Percentiles rank a stretch among this genome's conserved stretches.
phyloP scores from a whole-genome alignment of 2,113 vertebrate genomes.

The Pelusios castaneus region DNA sequence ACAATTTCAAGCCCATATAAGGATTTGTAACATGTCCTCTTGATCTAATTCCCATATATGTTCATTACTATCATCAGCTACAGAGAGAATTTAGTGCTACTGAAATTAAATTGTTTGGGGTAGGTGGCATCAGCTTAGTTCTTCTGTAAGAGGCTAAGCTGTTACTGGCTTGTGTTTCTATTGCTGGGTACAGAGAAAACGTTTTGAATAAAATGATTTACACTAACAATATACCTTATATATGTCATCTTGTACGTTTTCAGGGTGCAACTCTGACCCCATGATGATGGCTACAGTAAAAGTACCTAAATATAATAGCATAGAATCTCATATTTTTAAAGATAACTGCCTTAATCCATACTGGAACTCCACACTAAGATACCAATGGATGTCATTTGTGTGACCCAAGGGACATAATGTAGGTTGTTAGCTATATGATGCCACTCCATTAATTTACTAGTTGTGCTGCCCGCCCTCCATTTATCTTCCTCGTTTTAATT shows the following conservation, averaged over 20 bases:
- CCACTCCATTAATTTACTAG: not conserved
- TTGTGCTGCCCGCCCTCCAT: not conserved
- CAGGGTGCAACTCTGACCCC: not conserved
- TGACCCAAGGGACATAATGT: not conserved
- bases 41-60: not conserved
- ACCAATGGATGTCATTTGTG: not conserved
- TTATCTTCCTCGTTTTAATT: not conserved
- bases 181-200: not conserved
- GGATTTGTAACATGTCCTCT: not conserved
- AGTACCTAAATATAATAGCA: not conserved
- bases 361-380: not conserved
- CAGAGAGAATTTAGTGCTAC: not conserved
- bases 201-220: not conserved
- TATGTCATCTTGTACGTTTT: not conserved
- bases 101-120: not conserved
- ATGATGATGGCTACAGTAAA: not conserved
- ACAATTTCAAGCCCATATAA: not conserved
- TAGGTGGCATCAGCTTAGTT: not conserved
- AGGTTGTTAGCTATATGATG: not conserved
- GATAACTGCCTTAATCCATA: not conserved
- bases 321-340: not conserved
- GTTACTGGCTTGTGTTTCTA: not conserved
- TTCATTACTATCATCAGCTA: not conserved
- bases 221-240: too few species aligned
- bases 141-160: not conserved